Conservation (phyloP, 2,113 vertebrate genomes). For the Cebidichthys violaceus region DNA sequence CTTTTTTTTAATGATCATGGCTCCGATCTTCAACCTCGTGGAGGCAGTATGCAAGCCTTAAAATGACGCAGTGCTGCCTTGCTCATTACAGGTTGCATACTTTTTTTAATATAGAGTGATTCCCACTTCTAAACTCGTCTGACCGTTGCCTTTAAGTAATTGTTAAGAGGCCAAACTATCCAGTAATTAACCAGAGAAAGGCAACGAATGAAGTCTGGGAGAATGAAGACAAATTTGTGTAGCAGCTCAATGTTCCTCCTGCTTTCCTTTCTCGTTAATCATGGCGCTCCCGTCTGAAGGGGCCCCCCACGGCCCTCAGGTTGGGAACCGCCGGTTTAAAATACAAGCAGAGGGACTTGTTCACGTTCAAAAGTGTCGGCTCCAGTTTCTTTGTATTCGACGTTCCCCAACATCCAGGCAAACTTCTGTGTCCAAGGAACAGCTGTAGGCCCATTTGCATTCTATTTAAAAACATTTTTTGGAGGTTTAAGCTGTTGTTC, state of each 20-base stretch:
- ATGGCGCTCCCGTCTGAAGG: not conserved
- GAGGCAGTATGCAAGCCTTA: not conserved
- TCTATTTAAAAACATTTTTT: not conserved
- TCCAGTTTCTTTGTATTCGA: not conserved
- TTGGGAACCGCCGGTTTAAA: not conserved
- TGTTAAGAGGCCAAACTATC: not conserved
- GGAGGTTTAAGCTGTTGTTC: conserved; percentile 28
- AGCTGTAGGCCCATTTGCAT: not conserved
- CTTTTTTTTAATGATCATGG: not conserved
- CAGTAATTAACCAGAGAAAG: not conserved
- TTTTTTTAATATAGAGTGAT: not conserved
- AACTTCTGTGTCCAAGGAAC: not conserved
- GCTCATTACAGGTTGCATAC: not conserved
- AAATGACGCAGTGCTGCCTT: not conserved
- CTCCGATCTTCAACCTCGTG: not conserved
- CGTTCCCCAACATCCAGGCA: not conserved
- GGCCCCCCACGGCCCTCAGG: not conserved
- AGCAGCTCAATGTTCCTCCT: conserved; percentile 33
- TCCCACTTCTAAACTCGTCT: not conserved
- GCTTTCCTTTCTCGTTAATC: conserved; percentile 18
- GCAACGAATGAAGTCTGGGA: not conserved
- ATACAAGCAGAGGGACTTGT: not conserved
- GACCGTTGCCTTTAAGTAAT: not conserved
- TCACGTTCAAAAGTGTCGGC: not conserved
- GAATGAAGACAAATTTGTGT: conserved; percentile 35